Evolutionary conservation across 2,113 vertebrate genomes (phyloP).

Genomic region (Meleagris gallopavo): DNA sequence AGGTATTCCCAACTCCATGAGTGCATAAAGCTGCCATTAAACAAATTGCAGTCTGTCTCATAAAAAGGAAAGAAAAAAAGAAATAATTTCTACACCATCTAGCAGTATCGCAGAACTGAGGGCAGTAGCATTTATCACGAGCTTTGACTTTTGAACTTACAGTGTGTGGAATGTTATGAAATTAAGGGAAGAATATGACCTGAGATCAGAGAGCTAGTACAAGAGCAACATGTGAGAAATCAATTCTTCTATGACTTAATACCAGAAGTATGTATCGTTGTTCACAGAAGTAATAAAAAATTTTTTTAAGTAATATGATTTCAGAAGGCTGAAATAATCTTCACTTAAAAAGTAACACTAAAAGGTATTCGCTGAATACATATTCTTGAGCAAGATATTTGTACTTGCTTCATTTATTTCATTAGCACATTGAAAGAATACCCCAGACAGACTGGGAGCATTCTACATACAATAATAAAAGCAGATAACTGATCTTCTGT

Average conservation of each 20-base stretch:
- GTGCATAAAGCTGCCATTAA: background rate
- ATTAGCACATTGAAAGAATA: background rate
- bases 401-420: background rate
- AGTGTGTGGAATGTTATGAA: background rate
- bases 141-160: background rate
- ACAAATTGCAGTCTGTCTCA: background rate
- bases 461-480: background rate
- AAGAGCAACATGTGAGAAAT: background rate
- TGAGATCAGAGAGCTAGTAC: background rate
- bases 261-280: background rate
- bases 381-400: background rate
- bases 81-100: background rate
- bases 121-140: background rate
- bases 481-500: background rate
- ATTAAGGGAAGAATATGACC: background rate
- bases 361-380: background rate
- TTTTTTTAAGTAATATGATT: background rate
- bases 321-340: background rate
- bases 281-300: background rate
- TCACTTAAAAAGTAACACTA: background rate
- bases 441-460: background rate
- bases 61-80: background rate
- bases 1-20: background rate
- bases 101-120: background rate
- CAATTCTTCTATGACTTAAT: background rate